Evolutionary conservation across 2,113 vertebrate genomes (phyloP), one percentile per base, ranked within the genome.

Genomic region (Megaleporinus macrocephalus): DNA sequence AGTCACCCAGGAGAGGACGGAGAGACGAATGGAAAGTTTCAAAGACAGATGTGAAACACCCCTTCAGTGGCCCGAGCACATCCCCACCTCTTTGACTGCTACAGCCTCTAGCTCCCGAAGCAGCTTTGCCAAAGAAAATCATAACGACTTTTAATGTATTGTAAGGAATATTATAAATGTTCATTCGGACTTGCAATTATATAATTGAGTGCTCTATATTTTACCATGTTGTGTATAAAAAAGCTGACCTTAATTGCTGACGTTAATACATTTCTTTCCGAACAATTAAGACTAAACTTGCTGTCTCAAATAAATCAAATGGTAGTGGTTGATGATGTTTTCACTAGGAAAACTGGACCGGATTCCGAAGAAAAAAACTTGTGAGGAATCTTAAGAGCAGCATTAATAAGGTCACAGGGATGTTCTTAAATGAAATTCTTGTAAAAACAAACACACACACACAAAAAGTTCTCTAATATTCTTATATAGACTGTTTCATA

Each of bases 41-140:
- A 51, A 79, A 86, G 81, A 83, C 84, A 86, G 84, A 86, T 86
- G 81, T 76, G 65, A 79, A 86, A 76, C 47, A 80, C 22, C 53
- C 55, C 36, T 61, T 73, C 59, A 47, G 73, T 66, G 74, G 73
- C 68, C 72, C 24, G 16, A 72, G 18, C 26, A 70, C 65, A 62
- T 82, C 61, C 16, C 47, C 20, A 74, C 61, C 55, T 57, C 61
- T 41, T 81, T 75, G 36, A 26, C 76, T 73, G 49, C 30, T 6
- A 18, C 2, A 76, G 6, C 73, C 61, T 27, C 55, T 15, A 57
- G 65, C 36, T 18, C 57, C 49, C 69, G 14, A 30, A 30, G 44
- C 15, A 68, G 2, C 26, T 10, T 27, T 14, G 33, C 44, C 66
- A 41, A 62, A 29, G 24, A 61, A 29, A 47, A 49, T 61, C 24